Evolutionary conservation across 2,888 invertebrate species (phyloP), one percentile per base, ranked within the genome.

Genomic region (Stramonita haemastoma): DNA sequence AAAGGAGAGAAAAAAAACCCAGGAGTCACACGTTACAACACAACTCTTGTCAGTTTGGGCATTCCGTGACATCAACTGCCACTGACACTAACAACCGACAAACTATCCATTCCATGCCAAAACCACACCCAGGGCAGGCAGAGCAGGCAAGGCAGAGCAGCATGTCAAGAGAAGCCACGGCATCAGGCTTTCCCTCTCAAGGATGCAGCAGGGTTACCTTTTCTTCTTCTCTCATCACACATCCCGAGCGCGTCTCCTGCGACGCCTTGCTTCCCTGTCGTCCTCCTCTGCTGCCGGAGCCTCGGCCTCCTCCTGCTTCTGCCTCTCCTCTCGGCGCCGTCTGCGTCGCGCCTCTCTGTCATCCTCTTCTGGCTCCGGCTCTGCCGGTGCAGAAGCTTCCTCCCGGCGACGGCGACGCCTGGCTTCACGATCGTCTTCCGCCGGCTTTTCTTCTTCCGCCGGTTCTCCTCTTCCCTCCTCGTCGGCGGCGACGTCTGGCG

Each of bases 271-370:
- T 56, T 89, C 89, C 46, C 89, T 81, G 34, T 90, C 90, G 2
- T 89, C 89, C 19, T 89, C 90, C 0, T 66, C 87, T n/a, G n/a
- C n/a, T n/a, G n/a, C n/a, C 0, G 79, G 89, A 56, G 89, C 89
- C 81, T 84, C 87, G 6, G 79, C 88, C 17, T 36, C 84, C 90
- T 92, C 90, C 90, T 92, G 79, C 91, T 90, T 91, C 91, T 92
- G 86, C 90, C 90, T 46, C 88, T 92, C 89, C 89, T 92, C 90
- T 87, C 89, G 81, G 89, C 92, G 26, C 56, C 92, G 89, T 91
- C 93, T 86, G 90, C 91, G 88, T 88, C 92, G 26, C 87, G 90
- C 87, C 90, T 91, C 88, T 90, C 92, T 79, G 86, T 91, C 93
- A 92, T 92, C 90, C 88, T 91, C 90, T 88, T 91, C 29, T 73